These are phyloP conservation scores for Hirtodrosophila cameraria DNA, from an alignment of 2,888 invertebrate genomes.

Conservation along the genomic window DNA sequence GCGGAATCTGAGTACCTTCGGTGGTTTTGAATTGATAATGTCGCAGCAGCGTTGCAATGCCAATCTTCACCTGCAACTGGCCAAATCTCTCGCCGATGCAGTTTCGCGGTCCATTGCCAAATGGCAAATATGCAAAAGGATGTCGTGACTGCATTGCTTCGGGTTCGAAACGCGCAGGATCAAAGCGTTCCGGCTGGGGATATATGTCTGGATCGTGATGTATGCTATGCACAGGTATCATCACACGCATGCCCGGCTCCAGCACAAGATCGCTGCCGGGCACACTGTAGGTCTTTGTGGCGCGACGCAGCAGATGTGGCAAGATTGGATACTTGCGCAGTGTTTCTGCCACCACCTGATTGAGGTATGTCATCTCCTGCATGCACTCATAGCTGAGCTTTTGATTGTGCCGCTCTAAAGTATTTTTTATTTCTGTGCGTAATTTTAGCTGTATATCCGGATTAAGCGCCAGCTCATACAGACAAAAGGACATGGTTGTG, in stretches of 20 bases:
- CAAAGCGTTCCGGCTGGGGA: slow-evolving; percentile 86
- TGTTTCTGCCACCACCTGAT: slow-evolving; percentile 84
- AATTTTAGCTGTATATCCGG: slow-evolving; percentile 84
- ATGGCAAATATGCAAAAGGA: slow-evolving; percentile 75
- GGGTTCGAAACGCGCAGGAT: slow-evolving; percentile 86
- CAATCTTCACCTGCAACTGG: slow-evolving; percentile 76
- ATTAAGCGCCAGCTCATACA: slow-evolving; percentile 85
- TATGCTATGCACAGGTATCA: slow-evolving; percentile 84
- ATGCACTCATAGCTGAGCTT: slow-evolving; percentile 84
- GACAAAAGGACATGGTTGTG: slow-evolving; percentile 84
- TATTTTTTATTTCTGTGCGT: slow-evolving; percentile 83
- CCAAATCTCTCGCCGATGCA: slow-evolving; percentile 82
- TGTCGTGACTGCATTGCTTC: slow-evolving; percentile 85
- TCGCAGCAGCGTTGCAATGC: slow-evolving; percentile 50
- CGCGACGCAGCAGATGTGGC: slow-evolving; percentile 84
- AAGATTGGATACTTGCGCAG: slow-evolving; percentile 86
- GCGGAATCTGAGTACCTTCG: slow-evolving; percentile 30
- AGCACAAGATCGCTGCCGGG: slow-evolving; percentile 84
- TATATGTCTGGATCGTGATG: slow-evolving; percentile 85
- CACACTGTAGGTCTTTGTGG: slow-evolving; percentile 84
- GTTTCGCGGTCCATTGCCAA: slow-evolving; percentile 81
- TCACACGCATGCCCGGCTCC: slow-evolving; percentile 75
- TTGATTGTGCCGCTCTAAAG: slow-evolving; percentile 78
- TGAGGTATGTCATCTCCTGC: slow-evolving; percentile 85
- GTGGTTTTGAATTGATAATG: slow-evolving; percentile 37